Base-by-base conservation (phyloP, 2,113 vertebrate species). In the Calypte anna region DNA sequence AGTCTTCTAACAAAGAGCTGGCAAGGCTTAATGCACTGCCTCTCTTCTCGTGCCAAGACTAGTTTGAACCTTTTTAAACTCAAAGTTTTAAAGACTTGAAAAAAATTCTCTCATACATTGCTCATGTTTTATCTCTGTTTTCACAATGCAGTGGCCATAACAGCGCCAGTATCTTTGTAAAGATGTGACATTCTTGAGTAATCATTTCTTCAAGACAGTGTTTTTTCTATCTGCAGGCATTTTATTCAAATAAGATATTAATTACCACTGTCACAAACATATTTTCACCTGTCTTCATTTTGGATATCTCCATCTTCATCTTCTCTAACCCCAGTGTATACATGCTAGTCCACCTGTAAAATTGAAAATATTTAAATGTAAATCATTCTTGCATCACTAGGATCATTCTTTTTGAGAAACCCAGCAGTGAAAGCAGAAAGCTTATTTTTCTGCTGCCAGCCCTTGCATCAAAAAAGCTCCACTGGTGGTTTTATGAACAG, bases 1-100 rank as follows among this genome's bases (percentile, higher is more conserved):
- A 6, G 3, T 46, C 25, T 93, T 46, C 18, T 38, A 12, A 21
- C 2, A 24, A 62, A 9, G 9, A 33, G 5, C 28, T 77, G 53
- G 9, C 33, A 40, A 0, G 4, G 17, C 2, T 72, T 36, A 14
- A 14, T 0, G 0, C 38, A 0, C 21, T 55, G 16, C 20, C 4
- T 59, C 10, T 67, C 33, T 36, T 53, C 7, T 6, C 77, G 11
- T 15, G 5, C 2, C 2, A 86, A 40, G 15, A n/a, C 2, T 15
- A 44, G 2, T 48, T 20, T 53, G 46, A 86, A 23, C 11, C 6
- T 86, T 62, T 61, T 31, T 33, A 23, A 51, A 44, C 4, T 5
- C 9, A 5, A 61, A 76, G 22, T 27, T 72, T 73, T 76, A 69
- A 68, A 90, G 38, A 74, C 9, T 61, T 53, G 14, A 44, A 68